A percentile compares a stretch with the other conserved stretches of the same genome.
These are phyloP conservation scores for Blastobasis lacticolella DNA, from an alignment of 2,888 invertebrate species.

Conservation along the genomic window DNA sequence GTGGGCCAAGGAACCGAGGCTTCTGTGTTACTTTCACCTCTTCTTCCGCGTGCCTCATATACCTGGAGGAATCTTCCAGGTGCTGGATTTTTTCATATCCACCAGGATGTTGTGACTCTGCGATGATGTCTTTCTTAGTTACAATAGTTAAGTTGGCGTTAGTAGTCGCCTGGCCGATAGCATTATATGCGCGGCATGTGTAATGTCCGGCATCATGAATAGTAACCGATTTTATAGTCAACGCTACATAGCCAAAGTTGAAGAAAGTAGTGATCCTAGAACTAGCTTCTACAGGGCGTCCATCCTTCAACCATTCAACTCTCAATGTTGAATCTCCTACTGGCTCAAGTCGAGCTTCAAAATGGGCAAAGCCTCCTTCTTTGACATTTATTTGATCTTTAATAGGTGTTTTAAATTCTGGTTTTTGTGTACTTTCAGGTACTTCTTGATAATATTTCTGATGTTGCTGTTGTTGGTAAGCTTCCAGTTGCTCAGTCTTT, in stretches of 20 bases:
- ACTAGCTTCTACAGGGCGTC: conserved; percentile 91
- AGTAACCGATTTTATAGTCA: conserved; percentile 93
- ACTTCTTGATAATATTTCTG: conserved; percentile 86
- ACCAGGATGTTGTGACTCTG: conserved; percentile 93
- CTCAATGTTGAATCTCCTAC: conserved; percentile 91
- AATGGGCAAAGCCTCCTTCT: conserved; percentile 96
- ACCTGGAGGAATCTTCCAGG: conserved; percentile 87
- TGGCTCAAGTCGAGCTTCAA: conserved; percentile 95
- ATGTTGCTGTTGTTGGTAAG: conserved; percentile 87
- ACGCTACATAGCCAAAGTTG: conserved; percentile 95
- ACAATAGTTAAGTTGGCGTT: conserved; percentile 87
- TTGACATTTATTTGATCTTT: conserved; percentile 89
- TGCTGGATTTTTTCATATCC: conserved; percentile 93
- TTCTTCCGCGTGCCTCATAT: conserved; percentile 80
- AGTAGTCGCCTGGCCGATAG: conserved; percentile 88
- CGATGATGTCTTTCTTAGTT: conserved; percentile 88
- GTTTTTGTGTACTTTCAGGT: conserved; percentile 85
- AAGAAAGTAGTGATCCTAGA: conserved; percentile 94
- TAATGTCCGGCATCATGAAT: conserved; percentile 92
- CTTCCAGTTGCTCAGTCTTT: conserved; percentile 92
- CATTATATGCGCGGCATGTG: conserved; percentile 90
- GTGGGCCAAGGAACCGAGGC: conserved; percentile 89
- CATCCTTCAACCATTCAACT: conserved; percentile 96
- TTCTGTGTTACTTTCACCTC: conserved; percentile 85
- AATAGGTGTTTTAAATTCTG: conserved; percentile 91